Base-by-base conservation (phyloP, 2,113 vertebrate genomes). In the Calyptommatus sinebrachiatus region DNA sequence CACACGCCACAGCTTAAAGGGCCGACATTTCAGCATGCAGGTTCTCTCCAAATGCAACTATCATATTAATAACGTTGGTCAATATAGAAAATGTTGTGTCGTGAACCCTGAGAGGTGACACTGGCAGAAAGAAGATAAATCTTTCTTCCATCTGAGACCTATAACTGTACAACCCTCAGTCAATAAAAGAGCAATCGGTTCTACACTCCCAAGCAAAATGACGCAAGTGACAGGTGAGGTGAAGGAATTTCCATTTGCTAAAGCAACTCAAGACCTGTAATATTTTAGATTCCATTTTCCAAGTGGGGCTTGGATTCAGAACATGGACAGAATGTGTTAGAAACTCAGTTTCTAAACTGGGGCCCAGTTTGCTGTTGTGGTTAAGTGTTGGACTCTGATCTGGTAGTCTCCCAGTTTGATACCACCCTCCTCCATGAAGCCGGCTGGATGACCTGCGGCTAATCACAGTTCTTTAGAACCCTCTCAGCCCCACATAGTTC, bases 101-200 rank as follows among this genome's bases (percentile, higher is more conserved):
- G 18, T 31, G 63, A 41, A 46, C 62, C 48, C 41, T 1, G 8
- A 45, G 48, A 69, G n/a, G n/a, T n/a, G n/a, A n/a, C n/a, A n/a
- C n/a, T n/a, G 22, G 16, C 18, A 57, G 53, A 68, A 31, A 10
- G 31, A 9, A 46, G 46, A 73, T 57, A 60, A 41, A 53, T 78
- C 76, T 69, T 26, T 77, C 68, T 20, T 7, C 20, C 71, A 67
- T 67, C 48, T 67, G 22, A 78, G 69, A 68, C 14, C 18, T 41
- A 41, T 28, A 28, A 35, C 29, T 24, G 18, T 69, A 57, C 45
- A 69, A 11, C 65, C 24, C n/a, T 7, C 22, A 24, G 50, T 78
- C 76, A 78, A 69, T 65, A 76, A 69, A 78, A 10, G 48, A 69
- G 69, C 66, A 69, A 78, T 41, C 66, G n/a, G 35, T 66, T 53